Evolutionary conservation across 2,888 invertebrate species (phyloP), one percentile per base, ranked within the genome.

Genomic region (Andricus curvator): DNA sequence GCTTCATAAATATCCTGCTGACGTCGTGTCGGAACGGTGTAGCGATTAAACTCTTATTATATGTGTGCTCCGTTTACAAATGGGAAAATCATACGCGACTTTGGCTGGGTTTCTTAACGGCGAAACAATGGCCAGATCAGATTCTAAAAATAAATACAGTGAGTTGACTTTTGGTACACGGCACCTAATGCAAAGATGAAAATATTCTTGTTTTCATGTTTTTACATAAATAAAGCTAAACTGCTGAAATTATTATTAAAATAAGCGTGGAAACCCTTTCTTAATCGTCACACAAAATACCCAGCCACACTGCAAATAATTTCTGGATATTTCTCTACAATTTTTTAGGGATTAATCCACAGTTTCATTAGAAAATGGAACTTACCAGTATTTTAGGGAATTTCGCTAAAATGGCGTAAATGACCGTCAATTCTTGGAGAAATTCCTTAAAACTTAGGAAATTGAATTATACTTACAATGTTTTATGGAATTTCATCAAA

Each of bases 1-100:
- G 56, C 74, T 74, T 33, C 74, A 74, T 74, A 74, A 74, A 74
- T 74, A 74, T 56, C 74, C 74, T 74, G 13, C 33, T 29, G 29
- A 74, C 51, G 37, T 74, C 56, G 29, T 29, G 8, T 51, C 74
- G 74, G 29, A n/a, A 74, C 56, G 70, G 56, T 56, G n/a, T 74
- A 56, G 56, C 74, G 74, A 74, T 74, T 74, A 74, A 74, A 74
- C 33, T 74, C 74, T 56, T 74, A 74, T 74, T 74, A 74, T 74
- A 33, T 74, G 74, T 74, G 33, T 74, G 56, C 33, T 51, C 56
- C 20, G 41, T 67, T 67, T 41, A 67, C 51, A 74, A 74, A 74
- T 51, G 29, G 56, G 74, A 74, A 74, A 56, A 74, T 74, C 74
- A 74, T 74, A 74, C 33, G 29, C n/a, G 74, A 74, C 56, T 74